Base-by-base conservation (phyloP, 64 coral and sea anemone species). In the Pocillopora damicornis region DNA sequence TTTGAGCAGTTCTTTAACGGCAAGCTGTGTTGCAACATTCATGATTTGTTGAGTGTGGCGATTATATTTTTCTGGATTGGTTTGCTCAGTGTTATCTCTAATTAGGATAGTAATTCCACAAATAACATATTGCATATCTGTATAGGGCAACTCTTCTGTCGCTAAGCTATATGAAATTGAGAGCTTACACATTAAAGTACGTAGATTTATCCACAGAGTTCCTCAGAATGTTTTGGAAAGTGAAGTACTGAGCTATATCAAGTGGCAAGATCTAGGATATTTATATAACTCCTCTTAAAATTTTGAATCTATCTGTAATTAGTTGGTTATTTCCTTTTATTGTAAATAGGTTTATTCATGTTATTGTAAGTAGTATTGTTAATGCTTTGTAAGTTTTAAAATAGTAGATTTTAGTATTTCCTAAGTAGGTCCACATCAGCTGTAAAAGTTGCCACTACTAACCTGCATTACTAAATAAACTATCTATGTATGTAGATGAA, bases 391-490 rank as follows among this genome's bases (percentile, higher is more conserved):
- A 65, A 65, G 20, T 1, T 65, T 65, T 65, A 4, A 17, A 65
- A 65, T 65, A 65, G 63, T 65, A 65, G 63, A 65, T 65, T 34
- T 79, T 79, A 9, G 45, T 58, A 22, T 37, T 58, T 79, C 11
- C 23, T 58, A 58, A 37, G 77, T 11, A 79, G 14, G 77, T 79
- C 14, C 77, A 79, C 38, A 17, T 79, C 42, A 79, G 14, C 77
- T 79, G 38, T 79, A 79, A 58, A n/a, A 79, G 77, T 79, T 59
- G 77, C 77, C 77, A 58, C 77, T 79, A 79, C 77, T 79, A 51
- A 79, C 37, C 77, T 79, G 77, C 42, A 58, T 79, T 60, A 79
- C 56, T 13, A 79, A 79, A 79, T 35, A 79, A 79, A 58, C 18
- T 58, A 79, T 79, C 37, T 58, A 57, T 79, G 77, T 79, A 79